Conservation (phyloP, 2,888 invertebrate genomes). For the Hermodice carunculata region DNA sequence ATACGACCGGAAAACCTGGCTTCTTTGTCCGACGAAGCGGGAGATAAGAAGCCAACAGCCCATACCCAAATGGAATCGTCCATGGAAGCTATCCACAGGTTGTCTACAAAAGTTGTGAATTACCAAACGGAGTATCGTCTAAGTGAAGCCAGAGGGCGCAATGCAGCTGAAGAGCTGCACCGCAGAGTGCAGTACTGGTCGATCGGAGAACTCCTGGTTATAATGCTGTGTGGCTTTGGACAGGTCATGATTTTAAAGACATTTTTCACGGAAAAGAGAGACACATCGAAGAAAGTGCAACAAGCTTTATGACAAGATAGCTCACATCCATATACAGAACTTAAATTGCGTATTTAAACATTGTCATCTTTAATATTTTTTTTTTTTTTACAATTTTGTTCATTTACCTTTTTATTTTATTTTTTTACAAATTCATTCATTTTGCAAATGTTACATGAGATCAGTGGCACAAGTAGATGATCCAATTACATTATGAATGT, state of each 20-base stretch:
- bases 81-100: conserved; percentile 32
- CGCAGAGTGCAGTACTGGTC: conserved; percentile 59
- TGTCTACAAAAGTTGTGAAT: conserved; percentile 34
- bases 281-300: not conserved
- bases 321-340: too few species aligned
- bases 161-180: conserved; percentile 57
- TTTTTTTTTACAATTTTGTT: too few species aligned
- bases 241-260: conserved; percentile 61
- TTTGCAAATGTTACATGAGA: too few species aligned
- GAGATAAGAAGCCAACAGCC: conserved; percentile 50
- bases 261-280: conserved; percentile 48
- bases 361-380: too few species aligned
- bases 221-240: conserved; percentile 60
- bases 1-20: conserved; percentile 51
- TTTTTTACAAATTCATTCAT: too few species aligned
- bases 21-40: conserved; percentile 53
- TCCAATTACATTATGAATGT: too few species aligned
- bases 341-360: too few species aligned
- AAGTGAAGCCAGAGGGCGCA: conserved; percentile 59
- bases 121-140: conserved; percentile 56
- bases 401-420: too few species aligned
- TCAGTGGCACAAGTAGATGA: too few species aligned
- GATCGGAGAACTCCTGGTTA: conserved; percentile 50
- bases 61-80: conserved; percentile 43
- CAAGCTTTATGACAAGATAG: too few species aligned